phyloP scores from a whole-genome alignment of 35 echinoderm and acorn worm genomes.

The Nesometra sesokonis region DNA sequence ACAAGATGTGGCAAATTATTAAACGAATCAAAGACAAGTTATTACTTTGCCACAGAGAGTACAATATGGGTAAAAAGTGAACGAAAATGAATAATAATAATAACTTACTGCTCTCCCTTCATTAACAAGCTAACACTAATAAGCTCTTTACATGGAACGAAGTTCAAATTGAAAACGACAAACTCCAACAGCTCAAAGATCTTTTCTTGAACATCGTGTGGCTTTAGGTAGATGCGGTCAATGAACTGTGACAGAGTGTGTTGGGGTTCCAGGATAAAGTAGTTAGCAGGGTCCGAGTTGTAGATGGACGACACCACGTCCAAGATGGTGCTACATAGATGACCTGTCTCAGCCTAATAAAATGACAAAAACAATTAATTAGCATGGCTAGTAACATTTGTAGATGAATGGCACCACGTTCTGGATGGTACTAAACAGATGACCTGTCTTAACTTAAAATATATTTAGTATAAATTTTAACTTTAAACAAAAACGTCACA shows the following conservation, averaged over 20 bases:
- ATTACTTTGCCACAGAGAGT: too few species aligned
- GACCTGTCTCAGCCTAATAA: constrained; percentile 55
- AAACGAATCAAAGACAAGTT: too few species aligned
- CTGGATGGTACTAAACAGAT: background rate
- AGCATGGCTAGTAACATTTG: too few species aligned
- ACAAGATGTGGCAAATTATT: too few species aligned
- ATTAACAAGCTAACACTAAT: constrained; percentile 84
- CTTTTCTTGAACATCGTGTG: constrained; percentile 55
- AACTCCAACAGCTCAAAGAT: constrained; percentile 90
- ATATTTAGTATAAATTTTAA: background rate
- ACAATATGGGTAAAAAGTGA: too few species aligned
- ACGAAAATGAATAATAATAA: background rate
- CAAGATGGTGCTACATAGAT: constrained; percentile 60
- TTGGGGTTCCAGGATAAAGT: constrained; percentile 91
- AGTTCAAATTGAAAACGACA: constrained; percentile 93
- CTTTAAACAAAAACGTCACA: too few species aligned
- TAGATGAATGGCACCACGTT: too few species aligned
- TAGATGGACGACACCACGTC: constrained; percentile 82
- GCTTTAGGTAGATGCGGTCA: constrained; percentile 60
- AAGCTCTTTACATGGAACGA: constrained; percentile 93
- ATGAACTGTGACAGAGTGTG: constrained; percentile 94
- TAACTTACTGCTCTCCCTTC: constrained; percentile 74
- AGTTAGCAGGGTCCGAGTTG: constrained; percentile 94
- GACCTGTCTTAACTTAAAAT: background rate
- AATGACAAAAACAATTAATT: too few species aligned